Percentiles rank a stretch among this genome's conserved stretches.
phyloP scores from a whole-genome alignment of 2,113 vertebrate species.

The Dromas ardeola region DNA sequence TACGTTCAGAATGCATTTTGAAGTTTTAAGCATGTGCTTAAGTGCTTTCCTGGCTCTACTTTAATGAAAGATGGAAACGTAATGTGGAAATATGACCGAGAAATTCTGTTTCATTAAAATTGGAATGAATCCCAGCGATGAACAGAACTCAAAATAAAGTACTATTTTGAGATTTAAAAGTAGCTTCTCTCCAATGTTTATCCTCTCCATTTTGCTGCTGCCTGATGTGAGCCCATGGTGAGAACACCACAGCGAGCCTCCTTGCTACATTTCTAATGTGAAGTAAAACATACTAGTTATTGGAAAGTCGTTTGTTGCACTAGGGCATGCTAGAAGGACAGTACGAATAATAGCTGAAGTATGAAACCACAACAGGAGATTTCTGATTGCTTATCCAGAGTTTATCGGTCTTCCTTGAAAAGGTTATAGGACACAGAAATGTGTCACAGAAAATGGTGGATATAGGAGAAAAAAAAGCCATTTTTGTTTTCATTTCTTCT shows the following conservation, averaged over 20 bases:
- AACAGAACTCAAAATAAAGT: constrained; percentile 4
- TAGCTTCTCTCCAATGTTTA: not conserved
- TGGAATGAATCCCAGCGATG: constrained; percentile 14
- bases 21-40: constrained; percentile 66
- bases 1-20: constrained; percentile 60
- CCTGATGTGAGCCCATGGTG: not conserved
- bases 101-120: constrained; percentile 46
- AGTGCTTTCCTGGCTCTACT: constrained; percentile 57
- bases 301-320: not conserved
- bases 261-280: not conserved
- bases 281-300: not conserved
- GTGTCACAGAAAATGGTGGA: not conserved
- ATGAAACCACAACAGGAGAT: not conserved
- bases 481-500: not conserved
- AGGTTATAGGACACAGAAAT: not conserved
- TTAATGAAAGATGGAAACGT: constrained; percentile 55
- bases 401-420: not conserved
- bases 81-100: constrained; percentile 24
- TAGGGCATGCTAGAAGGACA: not conserved
- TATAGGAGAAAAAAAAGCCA: not conserved
- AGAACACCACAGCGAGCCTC: not conserved
- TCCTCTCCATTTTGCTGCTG: not conserved
- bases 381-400: not conserved
- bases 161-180: not conserved
- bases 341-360: not conserved